These are phyloP conservation scores for Cyclophora albipunctata DNA, from an alignment of 2,888 invertebrate species.

Conservation along the genomic window DNA sequence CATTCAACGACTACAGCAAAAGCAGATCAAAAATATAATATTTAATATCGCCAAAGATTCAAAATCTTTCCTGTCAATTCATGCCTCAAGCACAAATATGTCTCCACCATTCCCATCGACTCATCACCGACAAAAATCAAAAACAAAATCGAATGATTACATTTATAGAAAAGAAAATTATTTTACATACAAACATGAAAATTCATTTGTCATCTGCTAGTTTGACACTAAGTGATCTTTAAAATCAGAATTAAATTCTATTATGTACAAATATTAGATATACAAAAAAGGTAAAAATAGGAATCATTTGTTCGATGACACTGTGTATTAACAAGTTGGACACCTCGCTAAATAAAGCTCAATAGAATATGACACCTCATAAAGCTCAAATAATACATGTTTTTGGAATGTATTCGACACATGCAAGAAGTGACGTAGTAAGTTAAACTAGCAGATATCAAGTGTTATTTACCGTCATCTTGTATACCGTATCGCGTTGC, in stretches of 20 bases:
- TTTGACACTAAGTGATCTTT: slow-evolving; percentile 18
- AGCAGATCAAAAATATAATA: no score
- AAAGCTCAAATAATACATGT: no score
- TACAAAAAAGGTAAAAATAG: no score
- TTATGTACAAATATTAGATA: no score
- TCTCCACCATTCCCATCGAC: slow-evolving; percentile 34
- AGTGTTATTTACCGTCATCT: slow-evolving; percentile 3
- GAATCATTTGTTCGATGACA: no score
- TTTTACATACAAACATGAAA: slow-evolving; percentile 51
- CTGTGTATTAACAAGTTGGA: no score
- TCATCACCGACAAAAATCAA: slow-evolving; percentile 47
- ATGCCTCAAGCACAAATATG: not conserved
- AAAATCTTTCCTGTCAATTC: slow-evolving; percentile 5
- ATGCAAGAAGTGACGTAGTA: no score
- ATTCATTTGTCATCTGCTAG: slow-evolving; percentile 32
- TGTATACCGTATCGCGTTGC: slow-evolving; percentile 21
- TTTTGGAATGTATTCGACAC: no score
- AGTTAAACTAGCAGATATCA: slow-evolving; percentile 11
- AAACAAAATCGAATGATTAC: slow-evolving; percentile 67
- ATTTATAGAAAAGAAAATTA: slow-evolving; percentile 58
- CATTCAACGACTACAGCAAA: no score
- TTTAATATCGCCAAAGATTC: not conserved
- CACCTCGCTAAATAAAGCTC: no score
- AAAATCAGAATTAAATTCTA: not conserved
- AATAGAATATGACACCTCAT: no score